A percentile compares a stretch with the other conserved stretches of the same genome.
phyloP scores from a whole-genome alignment of 1,140 invertebrate species.

The Drosophila takahashii region DNA sequence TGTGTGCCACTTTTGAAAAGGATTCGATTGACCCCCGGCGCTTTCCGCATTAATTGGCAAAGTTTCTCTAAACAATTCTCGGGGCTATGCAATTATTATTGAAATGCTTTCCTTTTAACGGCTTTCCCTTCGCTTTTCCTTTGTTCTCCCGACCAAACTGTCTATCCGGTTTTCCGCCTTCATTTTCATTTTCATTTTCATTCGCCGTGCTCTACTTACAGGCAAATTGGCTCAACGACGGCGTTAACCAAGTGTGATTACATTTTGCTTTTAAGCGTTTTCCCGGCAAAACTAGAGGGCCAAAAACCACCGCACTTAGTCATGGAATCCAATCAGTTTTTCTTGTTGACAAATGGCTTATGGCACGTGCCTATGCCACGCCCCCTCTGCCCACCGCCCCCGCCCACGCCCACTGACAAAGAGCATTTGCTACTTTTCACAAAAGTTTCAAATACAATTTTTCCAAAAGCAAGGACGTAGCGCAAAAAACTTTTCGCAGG shows the following conservation, averaged over 20 bases:
- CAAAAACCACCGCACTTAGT: slow-evolving; percentile 42
- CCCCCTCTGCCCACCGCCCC: background rate
- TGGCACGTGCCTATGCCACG: slow-evolving; percentile 65
- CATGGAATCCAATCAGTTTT: slow-evolving; percentile 72
- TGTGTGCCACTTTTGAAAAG: background rate
- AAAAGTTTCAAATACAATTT: slow-evolving; percentile 78
- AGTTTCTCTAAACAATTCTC: slow-evolving; percentile 49
- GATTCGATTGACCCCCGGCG: slow-evolving; percentile 7
- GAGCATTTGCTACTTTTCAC: slow-evolving; percentile 69
- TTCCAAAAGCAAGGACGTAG: slow-evolving; percentile 32
- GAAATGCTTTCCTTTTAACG: slow-evolving; percentile 30
- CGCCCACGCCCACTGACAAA: slow-evolving; percentile 19
- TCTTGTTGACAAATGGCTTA: slow-evolving; percentile 74
- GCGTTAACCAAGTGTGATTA: slow-evolving; percentile 63
- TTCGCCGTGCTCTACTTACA: slow-evolving; percentile 6
- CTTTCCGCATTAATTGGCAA: slow-evolving; percentile 56
- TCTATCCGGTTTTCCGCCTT: background rate
- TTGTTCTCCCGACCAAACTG: slow-evolving; percentile 6
- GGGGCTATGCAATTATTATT: slow-evolving; percentile 56
- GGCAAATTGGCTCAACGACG: slow-evolving; percentile 32
- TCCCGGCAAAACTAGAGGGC: background rate
- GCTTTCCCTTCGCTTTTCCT: slow-evolving; percentile 2
- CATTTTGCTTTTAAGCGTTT: slow-evolving; percentile 72
- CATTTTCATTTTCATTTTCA: slow-evolving; percentile 8
- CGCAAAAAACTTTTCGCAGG: slow-evolving; percentile 49